Percentiles rank a stretch among this genome's conserved stretches.
These are phyloP conservation scores for Rhodeus uyekii DNA, from an alignment of 2,797 vertebrate genomes.

Conservation along the genomic window DNA sequence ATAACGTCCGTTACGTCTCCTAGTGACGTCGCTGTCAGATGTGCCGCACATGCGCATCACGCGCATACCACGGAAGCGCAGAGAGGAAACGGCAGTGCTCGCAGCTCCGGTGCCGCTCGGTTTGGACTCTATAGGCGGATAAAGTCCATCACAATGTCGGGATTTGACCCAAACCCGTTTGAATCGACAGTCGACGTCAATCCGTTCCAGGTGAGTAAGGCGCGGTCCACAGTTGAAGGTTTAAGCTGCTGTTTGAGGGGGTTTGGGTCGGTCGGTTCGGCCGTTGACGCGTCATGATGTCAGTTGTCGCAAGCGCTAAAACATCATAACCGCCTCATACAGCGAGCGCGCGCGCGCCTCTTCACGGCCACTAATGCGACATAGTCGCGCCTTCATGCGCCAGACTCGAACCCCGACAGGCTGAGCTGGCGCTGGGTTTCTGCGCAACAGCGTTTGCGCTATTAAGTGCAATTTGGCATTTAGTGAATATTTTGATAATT, in stretches of 20 bases:
- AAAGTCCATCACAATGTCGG: constrained; percentile 77
- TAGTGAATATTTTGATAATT: no score
- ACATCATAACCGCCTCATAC: neutral
- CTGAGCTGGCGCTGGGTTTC: neutral
- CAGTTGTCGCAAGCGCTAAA: neutral
- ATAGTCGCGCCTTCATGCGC: neutral
- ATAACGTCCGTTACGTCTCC: neutral
- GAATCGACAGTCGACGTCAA: constrained; percentile 83
- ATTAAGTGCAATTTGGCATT: no score
- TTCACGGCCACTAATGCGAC: neutral
- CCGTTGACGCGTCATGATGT: constrained; percentile 32
- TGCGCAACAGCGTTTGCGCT: neutral
- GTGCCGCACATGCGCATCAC: constrained; percentile 63
- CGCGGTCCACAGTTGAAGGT: neutral
- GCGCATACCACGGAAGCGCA: constrained; percentile 68
- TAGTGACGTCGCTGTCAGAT: constrained; percentile 17
- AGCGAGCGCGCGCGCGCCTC: neutral
- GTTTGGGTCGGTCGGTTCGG: constrained; percentile 51
- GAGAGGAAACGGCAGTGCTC: constrained; percentile 27
- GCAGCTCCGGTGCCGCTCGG: constrained; percentile 46
- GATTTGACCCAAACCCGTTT: constrained; percentile 87
- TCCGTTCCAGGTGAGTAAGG: constrained; percentile 86
- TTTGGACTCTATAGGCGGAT: constrained; percentile 49
- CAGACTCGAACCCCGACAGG: neutral
- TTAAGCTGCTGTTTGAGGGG: neutral